Evolutionary conservation across 1,140 invertebrate genomes (phyloP).

Genomic region (Brachionus manjavacas): DNA sequence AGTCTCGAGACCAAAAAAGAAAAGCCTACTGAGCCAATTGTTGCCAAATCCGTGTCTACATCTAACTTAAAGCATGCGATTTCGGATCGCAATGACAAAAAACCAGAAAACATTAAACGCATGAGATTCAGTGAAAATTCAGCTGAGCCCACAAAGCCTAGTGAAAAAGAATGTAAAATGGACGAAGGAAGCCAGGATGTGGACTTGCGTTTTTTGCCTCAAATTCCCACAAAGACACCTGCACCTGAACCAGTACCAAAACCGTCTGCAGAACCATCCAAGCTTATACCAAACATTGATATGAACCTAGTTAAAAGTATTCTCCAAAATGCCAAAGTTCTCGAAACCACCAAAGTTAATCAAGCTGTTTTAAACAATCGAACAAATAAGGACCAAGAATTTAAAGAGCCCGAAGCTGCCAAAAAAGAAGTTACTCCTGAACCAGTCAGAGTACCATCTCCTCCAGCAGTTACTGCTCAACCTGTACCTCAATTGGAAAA

Average conservation of each 20-base stretch:
- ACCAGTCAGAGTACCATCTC: neutral
- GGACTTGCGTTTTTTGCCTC: neutral
- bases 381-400: slow-evolving; percentile 8
- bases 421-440: neutral
- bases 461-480: neutral
- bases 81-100: neutral
- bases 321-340: neutral
- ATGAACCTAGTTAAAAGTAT: slow-evolving; percentile 5
- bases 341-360: neutral
- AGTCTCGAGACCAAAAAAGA: neutral
- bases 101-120: neutral
- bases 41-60: neutral
- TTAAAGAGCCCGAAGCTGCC: neutral
- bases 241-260: too few species aligned
- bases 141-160: neutral
- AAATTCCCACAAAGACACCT: neutral
- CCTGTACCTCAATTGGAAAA: neutral
- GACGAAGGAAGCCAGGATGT: neutral
- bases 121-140: neutral
- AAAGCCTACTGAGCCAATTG: neutral
- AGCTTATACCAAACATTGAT: neutral
- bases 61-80: neutral
- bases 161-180: neutral
- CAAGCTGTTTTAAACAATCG: neutral
- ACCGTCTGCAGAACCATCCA: neutral